Evolutionary conservation across 2,113 vertebrate genomes (phyloP).

Genomic region (Forbesichthys papilliferus): DNA sequence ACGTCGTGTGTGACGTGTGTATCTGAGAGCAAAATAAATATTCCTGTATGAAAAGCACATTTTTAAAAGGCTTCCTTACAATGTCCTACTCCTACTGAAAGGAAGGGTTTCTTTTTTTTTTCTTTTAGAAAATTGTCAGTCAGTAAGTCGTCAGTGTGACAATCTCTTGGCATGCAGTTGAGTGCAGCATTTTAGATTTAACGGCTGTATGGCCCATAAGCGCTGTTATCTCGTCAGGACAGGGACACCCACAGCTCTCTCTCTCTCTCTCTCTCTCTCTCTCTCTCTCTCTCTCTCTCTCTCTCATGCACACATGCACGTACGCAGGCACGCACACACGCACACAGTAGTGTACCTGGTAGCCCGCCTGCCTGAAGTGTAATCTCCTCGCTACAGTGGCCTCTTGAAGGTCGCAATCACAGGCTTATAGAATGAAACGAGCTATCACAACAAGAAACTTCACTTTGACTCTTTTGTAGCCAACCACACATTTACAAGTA

Average conservation of each 20-base stretch:
- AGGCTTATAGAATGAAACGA: constrained; percentile 32
- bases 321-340: constrained; percentile 2
- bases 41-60: no score
- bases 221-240: constrained; percentile 41
- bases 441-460: constrained; percentile 26
- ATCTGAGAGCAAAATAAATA: constrained; percentile 4
- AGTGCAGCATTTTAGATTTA: constrained; percentile 32
- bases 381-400: constrained; percentile 56
- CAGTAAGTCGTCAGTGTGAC: constrained; percentile 8
- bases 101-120: constrained; percentile 3
- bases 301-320: no score
- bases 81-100: no score
- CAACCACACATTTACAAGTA: background rate
- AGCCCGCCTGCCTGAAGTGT: constrained; percentile 47
- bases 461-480: constrained; percentile 26
- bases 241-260: constrained; percentile 4
- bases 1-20: background rate
- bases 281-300: no score
- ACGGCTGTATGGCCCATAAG: constrained; percentile 37
- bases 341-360: constrained; percentile 39
- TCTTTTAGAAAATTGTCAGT: constrained; percentile 6
- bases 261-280: no score
- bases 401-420: constrained; percentile 42
- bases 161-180: constrained; percentile 40
- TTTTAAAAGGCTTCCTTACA: no score